A percentile compares a stretch with the other conserved stretches of the same genome.
Conservation (phyloP, 2,888 invertebrate genomes). For the Campopleginae sp. region DNA sequence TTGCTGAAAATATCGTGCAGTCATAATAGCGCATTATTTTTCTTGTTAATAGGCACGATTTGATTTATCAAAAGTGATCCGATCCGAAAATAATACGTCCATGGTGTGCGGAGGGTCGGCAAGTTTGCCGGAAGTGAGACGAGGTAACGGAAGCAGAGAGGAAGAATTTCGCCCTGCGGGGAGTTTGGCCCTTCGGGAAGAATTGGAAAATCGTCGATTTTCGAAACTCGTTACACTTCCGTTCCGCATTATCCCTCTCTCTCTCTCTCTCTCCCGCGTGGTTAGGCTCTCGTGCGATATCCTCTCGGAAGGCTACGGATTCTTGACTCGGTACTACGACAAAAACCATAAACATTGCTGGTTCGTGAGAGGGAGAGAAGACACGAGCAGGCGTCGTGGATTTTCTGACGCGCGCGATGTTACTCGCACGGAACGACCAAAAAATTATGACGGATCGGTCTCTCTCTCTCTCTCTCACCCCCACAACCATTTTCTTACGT, state of each 20-base stretch:
- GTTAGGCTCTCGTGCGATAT: constrained; percentile 47
- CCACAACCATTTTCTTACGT: constrained; percentile 68
- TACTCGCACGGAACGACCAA: constrained; percentile 65
- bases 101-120: constrained; percentile 25
- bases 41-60: neutral
- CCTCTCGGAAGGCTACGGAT: constrained; percentile 58
- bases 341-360: constrained; percentile 73
- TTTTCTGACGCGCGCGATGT: constrained; percentile 57
- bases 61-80: constrained; percentile 52
- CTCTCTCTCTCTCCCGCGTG: constrained; percentile 21
- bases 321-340: constrained; percentile 60
- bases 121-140: constrained; percentile 37
- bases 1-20: neutral
- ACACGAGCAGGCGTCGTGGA: constrained; percentile 49
- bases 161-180: constrained; percentile 57
- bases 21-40: neutral
- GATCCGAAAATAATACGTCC: constrained; percentile 57
- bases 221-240: constrained; percentile 55
- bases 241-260: constrained; percentile 36
- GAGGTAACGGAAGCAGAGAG: constrained; percentile 48
- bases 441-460: constrained; percentile 70
- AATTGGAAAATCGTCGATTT: constrained; percentile 65
- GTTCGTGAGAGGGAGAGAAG: constrained; percentile 63
- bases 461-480: constrained; percentile 38
- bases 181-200: constrained; percentile 36